These are phyloP conservation scores for Mesodorylaimus sp. DNA, from an alignment of 2,888 invertebrate species.

Conservation along the genomic window DNA sequence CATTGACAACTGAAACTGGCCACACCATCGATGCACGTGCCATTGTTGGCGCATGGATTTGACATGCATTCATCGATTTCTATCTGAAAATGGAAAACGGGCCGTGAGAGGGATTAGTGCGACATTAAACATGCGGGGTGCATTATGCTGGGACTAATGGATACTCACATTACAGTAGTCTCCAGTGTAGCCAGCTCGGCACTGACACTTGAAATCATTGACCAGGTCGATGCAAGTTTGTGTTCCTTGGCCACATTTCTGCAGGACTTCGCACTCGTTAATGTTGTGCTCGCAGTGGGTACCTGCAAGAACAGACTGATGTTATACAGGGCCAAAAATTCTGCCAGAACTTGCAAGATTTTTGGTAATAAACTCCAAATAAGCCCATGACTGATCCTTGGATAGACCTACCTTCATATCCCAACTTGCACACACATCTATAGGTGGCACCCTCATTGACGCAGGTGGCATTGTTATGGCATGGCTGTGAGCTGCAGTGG, in stretches of 20 bases:
- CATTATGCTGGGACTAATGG: not conserved
- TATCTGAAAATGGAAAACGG: slow-evolving; percentile 33
- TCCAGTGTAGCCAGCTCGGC: slow-evolving; percentile 70
- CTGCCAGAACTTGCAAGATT: no score
- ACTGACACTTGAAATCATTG: slow-evolving; percentile 51
- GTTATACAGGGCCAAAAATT: not conserved
- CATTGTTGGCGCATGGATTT: slow-evolving; percentile 63
- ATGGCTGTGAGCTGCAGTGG: slow-evolving; percentile 55
- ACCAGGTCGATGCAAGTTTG: slow-evolving; percentile 63
- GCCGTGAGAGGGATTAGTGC: not conserved
- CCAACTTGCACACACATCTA: slow-evolving; percentile 74
- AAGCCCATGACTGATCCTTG: no score
- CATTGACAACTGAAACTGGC: slow-evolving; percentile 86
- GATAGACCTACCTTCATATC: slow-evolving; percentile 47
- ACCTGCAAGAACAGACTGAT: slow-evolving; percentile 49
- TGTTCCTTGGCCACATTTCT: slow-evolving; percentile 47
- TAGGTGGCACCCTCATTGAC: slow-evolving; percentile 77
- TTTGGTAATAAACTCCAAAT: no score
- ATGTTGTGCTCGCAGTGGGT: slow-evolving; percentile 66
- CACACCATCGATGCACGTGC: slow-evolving; percentile 31
- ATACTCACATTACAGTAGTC: slow-evolving; percentile 49
- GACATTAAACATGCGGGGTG: not conserved
- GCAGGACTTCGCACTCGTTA: slow-evolving; percentile 55
- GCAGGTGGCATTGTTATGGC: slow-evolving; percentile 27
- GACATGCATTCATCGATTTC: slow-evolving; percentile 70